Evolutionary conservation across 2,888 invertebrate genomes (phyloP), one percentile per base, ranked within the genome.

Genomic region (Lymantria dispar): DNA sequence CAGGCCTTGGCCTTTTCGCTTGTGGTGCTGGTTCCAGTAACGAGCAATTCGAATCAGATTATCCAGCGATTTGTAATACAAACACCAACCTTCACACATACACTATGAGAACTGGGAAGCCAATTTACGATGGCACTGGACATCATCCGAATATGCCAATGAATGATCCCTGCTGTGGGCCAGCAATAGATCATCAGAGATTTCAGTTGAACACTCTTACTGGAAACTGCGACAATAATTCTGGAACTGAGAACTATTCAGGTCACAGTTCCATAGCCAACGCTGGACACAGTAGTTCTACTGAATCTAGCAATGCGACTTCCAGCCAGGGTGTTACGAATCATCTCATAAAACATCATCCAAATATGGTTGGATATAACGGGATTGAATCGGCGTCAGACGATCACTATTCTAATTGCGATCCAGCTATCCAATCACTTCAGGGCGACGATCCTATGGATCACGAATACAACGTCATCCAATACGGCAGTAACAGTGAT

Each of bases 71-170:
- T 62, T 97, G 97, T 77, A 96, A 95, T 72, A 95, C 96, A 3
- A 97, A 97, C 71, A 96, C 96, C 9, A 96, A 97, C 62, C 93
- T 96, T 10, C 94, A 96, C 65, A 97, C 96, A 43, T 97, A 96
- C 75, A 96, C 96, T 0, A 88, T 95, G 78, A 93, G 95, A 54
- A 95, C 95, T 7, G 95, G 95, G 0, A 95, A 95, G 74, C 94
- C 95, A 33, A 94, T 95, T 43, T 96, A 96, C 72, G 95, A 95
- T 74, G 94, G 85, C 3, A 78, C 86, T 10, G 85, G 87, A 0
- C 89, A 87, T 48, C 90, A 88, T 64, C 85, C 88, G 0, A 81
- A 66, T 48, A 67, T 90, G 47, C 83, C 88, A 60, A 53, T 53
- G 36, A 15, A 11, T 47, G 79, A 92, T 0, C 86, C 84, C 45